Conservation (phyloP, 2,888 invertebrate species). For the Coecobrya sp. region DNA sequence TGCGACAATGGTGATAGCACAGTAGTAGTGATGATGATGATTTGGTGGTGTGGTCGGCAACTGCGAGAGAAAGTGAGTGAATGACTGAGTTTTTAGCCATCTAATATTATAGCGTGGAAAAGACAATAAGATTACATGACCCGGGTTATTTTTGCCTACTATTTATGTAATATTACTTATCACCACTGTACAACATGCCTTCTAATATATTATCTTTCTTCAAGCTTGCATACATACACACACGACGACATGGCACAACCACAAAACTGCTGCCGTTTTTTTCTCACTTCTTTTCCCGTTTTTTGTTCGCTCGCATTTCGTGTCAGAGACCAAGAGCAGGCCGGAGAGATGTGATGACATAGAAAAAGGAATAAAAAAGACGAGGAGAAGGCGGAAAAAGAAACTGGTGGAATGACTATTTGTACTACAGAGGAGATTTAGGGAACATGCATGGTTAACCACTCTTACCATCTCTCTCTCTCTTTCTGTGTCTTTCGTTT, state of each 20-base stretch:
- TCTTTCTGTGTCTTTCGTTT: not conserved
- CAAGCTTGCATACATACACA: not conserved
- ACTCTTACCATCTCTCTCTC: too few relatives aligned
- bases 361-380: not conserved
- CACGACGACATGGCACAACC: not conserved
- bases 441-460: conserved; percentile 54
- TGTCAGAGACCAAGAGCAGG: not conserved
- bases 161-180: too few relatives aligned
- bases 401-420: conserved; percentile 48
- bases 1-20: not conserved
- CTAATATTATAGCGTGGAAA: too few relatives aligned
- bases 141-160: too few relatives aligned
- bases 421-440: conserved; percentile 31
- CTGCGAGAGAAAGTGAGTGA: too few relatives aligned
- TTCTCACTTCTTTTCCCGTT: not conserved
- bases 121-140: too few relatives aligned
- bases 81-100: too few relatives aligned
- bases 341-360: conserved; percentile 7
- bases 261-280: conserved; percentile 1
- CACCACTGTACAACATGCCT: too few relatives aligned
- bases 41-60: not conserved
- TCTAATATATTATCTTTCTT: not conserved
- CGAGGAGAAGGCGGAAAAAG: not conserved
- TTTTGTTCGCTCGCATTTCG: not conserved
- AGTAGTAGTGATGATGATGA: not conserved